A percentile compares a stretch with the other conserved stretches of the same genome.
phyloP scores from a whole-genome alignment of 2,888 invertebrate species.

The Drosophila bunnanda region DNA sequence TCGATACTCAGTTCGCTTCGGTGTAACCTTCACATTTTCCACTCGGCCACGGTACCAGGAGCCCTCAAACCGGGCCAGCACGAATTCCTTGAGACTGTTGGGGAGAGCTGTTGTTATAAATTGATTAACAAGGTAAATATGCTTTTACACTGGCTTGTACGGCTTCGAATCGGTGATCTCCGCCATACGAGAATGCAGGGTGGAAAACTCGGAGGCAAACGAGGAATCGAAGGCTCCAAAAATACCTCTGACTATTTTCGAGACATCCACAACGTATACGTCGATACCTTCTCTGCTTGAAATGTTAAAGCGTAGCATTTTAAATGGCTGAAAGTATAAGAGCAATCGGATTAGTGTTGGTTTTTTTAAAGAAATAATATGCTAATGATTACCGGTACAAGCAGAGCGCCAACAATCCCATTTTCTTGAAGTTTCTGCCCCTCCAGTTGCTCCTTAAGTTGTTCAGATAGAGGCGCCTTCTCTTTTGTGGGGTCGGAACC shows the following conservation, averaged over 20 bases:
- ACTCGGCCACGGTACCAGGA: conserved; percentile 59
- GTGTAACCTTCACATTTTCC: conserved; percentile 23
- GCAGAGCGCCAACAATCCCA: background rate
- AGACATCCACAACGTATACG: conserved; percentile 54
- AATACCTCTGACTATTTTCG: conserved; percentile 48
- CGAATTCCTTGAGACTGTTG: conserved; percentile 50
- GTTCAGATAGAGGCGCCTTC: no score
- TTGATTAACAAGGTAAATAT: conserved; percentile 25
- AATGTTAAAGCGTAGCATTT: conserved; percentile 21
- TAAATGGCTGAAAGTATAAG: conserved; percentile 52
- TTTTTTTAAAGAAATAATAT: background rate
- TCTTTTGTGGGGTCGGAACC: background rate
- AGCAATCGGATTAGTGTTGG: background rate
- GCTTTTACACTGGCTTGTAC: conserved; percentile 58
- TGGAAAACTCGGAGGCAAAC: conserved; percentile 23
- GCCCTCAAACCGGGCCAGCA: conserved; percentile 49
- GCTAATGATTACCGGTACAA: conserved; percentile 20
- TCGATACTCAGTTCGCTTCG: conserved; percentile 13
- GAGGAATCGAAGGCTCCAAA: conserved; percentile 55
- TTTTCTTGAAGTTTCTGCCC: background rate
- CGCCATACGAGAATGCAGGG: conserved; percentile 25
- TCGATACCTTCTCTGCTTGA: conserved; percentile 38
- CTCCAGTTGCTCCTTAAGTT: background rate
- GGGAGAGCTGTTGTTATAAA: background rate
- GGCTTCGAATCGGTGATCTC: conserved; percentile 41